These are phyloP conservation scores for Schizothorax lantsangensis DNA, from an alignment of 2,797 vertebrate genomes.

Conservation along the genomic window DNA sequence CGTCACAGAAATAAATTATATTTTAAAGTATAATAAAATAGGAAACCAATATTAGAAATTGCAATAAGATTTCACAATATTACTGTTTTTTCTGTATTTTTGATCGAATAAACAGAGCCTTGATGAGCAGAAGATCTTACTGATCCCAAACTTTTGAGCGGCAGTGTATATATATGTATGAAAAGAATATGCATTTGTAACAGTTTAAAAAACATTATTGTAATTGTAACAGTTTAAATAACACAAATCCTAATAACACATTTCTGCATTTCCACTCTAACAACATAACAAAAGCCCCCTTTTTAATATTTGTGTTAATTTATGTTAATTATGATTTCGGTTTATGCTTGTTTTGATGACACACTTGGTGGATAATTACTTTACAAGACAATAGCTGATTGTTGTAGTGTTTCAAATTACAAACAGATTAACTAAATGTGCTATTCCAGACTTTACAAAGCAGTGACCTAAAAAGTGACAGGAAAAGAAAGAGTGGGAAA, in stretches of 20 bases:
- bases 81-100: no score
- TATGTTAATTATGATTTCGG: neutral
- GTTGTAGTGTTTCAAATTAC: slow-evolving; percentile 36
- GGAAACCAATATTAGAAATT: no score
- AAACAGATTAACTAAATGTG: slow-evolving; percentile 58
- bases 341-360: slow-evolving; percentile 5
- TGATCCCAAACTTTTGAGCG: no score
- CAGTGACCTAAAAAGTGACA: neutral
- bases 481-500: neutral
- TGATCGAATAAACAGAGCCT: no score
- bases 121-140: no score
- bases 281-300: neutral
- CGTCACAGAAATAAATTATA: no score
- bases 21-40: no score
- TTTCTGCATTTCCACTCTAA: neutral
- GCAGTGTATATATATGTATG: no score
- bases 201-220: neutral
- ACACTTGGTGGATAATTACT: slow-evolving; percentile 59
- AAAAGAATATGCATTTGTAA: neutral
- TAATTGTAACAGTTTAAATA: neutral
- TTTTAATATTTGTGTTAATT: neutral
- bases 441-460: slow-evolving; percentile 41
- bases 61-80: no score
- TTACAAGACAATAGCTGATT: slow-evolving; percentile 69
- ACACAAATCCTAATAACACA: neutral